Evolutionary conservation across 2,797 vertebrate genomes (phyloP), one percentile per base, ranked within the genome.

Genomic region (Apogon talboti): DNA sequence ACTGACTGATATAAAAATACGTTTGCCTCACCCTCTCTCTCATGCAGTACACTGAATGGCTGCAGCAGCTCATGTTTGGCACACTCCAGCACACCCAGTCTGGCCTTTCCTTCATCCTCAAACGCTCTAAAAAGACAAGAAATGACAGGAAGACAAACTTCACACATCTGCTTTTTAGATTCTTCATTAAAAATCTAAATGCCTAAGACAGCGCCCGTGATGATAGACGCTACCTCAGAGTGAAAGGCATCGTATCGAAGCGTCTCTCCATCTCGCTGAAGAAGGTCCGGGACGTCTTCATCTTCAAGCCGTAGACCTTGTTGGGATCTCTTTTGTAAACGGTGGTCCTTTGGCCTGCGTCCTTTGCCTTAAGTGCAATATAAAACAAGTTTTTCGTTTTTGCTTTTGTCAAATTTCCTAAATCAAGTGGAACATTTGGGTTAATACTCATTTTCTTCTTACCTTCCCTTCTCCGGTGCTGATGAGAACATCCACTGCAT

Each of bases 381-480:
- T 3, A 42, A 5, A 41, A 6, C 30, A 37, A 0, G 14, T 2
- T 24, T 56, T 21, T 10, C 5, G 5, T 24, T 2, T 24, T 2
- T 6, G 4, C 15, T 1, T 33, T 10, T 40, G 16, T 18, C 9
- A 1, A 12, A 51, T 11, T 19, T n/a, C 45, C 0, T 42, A 9
- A 42, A 38, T 2, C 2, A 6, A 24, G 8, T 0, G 0, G 0
- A 4, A 14, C 19, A 43, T 16, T 5, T 0, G 1, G 28, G 42
- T 16, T 1, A 0, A 11, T n/a, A 6, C 2, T 0, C 38, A 14
- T 13, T 8, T 38, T 56, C n/a, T 15, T 8, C 87, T 92, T 60
- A 98, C 98, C 95, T 99, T 99, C n/a, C 98, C 98, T 82, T 99
- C 97, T 83, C 97, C 98, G 11, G 95, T 96, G 91, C 98, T 99